Conservation (phyloP, 2,888 invertebrate species). For the Saturnia japonica region DNA sequence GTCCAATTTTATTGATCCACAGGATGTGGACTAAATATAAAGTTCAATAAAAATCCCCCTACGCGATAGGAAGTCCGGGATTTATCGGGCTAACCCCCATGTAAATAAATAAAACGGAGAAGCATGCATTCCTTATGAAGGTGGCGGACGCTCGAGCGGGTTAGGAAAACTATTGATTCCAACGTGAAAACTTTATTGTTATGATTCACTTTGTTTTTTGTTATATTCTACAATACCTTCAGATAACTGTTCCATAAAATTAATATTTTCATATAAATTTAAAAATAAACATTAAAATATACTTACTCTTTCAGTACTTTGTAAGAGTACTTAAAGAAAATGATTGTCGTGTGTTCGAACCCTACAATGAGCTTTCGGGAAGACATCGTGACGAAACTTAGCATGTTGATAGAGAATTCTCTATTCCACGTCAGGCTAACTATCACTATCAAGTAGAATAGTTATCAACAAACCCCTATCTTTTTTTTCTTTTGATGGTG, state of each 20-base stretch:
- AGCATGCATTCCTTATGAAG: conserved; percentile 79
- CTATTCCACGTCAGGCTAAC: not conserved
- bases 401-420: too few relatives aligned
- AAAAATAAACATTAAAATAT: too few relatives aligned
- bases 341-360: not conserved
- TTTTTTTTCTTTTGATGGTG: not conserved
- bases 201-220: conserved; percentile 39
- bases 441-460: not conserved
- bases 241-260: conserved; percentile 7
- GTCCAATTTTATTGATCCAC: conserved; percentile 68
- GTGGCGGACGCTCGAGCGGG: conserved; percentile 52
- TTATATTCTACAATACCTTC: not conserved
- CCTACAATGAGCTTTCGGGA: not conserved
- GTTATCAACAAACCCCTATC: not conserved
- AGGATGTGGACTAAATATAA: conserved; percentile 75
- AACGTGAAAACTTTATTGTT: conserved; percentile 46
- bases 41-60: conserved; percentile 79
- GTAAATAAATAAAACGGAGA: conserved; percentile 78
- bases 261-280: too few relatives aligned
- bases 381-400: not conserved
- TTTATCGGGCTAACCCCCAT: conserved; percentile 80
- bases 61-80: conserved; percentile 71
- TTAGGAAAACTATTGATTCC: conserved; percentile 70
- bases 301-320: not conserved
- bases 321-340: not conserved